Evolutionary conservation across 2,113 vertebrate species (phyloP).

Genomic region (Paradisaea rubra): DNA sequence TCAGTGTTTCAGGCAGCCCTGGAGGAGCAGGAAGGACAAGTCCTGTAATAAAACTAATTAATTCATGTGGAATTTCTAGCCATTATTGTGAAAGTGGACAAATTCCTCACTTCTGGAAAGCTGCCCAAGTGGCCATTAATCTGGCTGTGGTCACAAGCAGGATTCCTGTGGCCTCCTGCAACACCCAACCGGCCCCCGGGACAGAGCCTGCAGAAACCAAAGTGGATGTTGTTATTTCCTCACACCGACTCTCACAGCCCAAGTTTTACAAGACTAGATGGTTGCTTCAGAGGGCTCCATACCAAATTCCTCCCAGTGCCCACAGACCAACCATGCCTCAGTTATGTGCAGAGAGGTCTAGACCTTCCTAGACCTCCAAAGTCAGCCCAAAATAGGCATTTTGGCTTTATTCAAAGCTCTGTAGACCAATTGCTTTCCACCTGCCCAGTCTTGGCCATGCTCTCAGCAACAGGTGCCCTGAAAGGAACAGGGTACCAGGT

Average conservation of each 20-base stretch:
- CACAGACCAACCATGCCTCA: not conserved
- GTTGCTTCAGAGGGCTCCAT: not conserved
- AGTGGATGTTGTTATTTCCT: conserved; percentile 48
- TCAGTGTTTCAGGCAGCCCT: conserved; percentile 43
- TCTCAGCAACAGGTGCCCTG: not conserved
- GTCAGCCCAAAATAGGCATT: not conserved
- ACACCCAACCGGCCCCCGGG: not conserved
- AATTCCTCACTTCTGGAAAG: conserved; percentile 43
- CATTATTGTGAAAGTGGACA: conserved; percentile 52
- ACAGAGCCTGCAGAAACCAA: conserved; percentile 31
- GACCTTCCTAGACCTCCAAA: not conserved
- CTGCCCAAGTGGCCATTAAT: conserved; percentile 48
- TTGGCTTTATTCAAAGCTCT: not conserved
- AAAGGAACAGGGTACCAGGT: not conserved
- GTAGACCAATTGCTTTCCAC: not conserved
- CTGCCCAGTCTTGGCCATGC: not conserved
- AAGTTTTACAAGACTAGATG: not conserved
- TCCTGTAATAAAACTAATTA: conserved; percentile 50
- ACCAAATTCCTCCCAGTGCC: not conserved
- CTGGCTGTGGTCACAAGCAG: conserved; percentile 29
- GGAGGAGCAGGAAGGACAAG: conserved; percentile 41
- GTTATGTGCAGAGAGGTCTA: not conserved
- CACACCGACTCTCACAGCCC: not conserved
- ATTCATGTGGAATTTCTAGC: conserved; percentile 47
- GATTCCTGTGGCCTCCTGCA: conserved; percentile 56